Conservation (phyloP, 2,113 vertebrate genomes). For the Entelurus aequoreus region DNA sequence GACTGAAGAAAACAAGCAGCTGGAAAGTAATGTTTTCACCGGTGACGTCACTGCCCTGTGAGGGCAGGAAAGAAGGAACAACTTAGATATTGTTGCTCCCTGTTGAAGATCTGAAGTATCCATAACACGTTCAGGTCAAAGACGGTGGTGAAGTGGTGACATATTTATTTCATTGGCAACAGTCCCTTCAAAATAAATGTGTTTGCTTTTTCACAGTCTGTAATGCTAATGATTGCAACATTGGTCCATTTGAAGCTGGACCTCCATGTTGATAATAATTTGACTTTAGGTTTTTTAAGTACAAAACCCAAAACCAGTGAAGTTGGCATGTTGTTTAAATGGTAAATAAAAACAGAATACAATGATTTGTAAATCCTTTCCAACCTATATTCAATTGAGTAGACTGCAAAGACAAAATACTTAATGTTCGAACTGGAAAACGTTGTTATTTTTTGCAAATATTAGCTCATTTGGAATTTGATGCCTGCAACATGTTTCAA, state of each 20-base stretch:
- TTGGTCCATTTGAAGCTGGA: not conserved
- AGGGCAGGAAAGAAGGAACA: slow-evolving; percentile 47
- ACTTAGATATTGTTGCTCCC: slow-evolving; percentile 42
- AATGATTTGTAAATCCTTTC: no score
- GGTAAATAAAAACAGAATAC: no score
- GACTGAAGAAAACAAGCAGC: slow-evolving; percentile 61
- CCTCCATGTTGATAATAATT: not conserved
- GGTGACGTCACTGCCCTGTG: slow-evolving; percentile 57
- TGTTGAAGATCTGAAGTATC: slow-evolving; percentile 13
- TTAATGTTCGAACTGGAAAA: no score
- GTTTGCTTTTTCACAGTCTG: not conserved
- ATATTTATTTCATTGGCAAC: not conserved
- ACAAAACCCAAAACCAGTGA: no score
- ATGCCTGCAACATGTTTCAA: no score
- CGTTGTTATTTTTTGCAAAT: no score
- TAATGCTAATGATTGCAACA: not conserved
- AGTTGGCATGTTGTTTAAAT: no score
- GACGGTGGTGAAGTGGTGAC: not conserved
- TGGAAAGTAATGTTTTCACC: slow-evolving; percentile 64
- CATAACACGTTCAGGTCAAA: not conserved
- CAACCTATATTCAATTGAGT: no score
- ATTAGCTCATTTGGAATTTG: no score
- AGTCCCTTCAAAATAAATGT: slow-evolving; percentile 20
- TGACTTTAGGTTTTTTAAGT: not conserved
- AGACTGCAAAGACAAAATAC: no score